Conservation (phyloP, 1,140 invertebrate species). For the Pentalonia nigronervosa region DNA sequence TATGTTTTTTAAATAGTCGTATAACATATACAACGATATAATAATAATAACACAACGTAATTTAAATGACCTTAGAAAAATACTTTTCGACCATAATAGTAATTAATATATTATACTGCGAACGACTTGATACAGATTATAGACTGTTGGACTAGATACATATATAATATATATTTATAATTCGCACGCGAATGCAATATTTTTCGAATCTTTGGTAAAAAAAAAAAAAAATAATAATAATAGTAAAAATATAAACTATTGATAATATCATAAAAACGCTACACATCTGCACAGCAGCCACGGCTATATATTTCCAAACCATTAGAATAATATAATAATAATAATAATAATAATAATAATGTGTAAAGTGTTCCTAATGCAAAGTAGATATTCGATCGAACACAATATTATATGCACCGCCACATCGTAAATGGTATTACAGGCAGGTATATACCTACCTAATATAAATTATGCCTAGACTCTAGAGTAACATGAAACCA, state of each 20-base stretch:
- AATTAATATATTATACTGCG: neutral
- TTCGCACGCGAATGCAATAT: neutral
- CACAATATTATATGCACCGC: neutral
- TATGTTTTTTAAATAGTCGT: neutral
- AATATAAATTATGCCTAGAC: neutral
- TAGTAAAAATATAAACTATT: neutral
- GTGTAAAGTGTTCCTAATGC: neutral
- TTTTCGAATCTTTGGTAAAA: neutral
- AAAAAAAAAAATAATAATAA: neutral
- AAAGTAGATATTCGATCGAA: neutral
- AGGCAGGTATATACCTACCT: neutral
- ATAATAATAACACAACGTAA: neutral
- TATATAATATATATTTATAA: neutral
- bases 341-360: too few species aligned
- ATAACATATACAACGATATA: neutral
- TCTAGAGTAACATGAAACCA: neutral
- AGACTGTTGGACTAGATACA: neutral
- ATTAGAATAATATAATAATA: neutral
- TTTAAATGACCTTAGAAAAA: slow-evolving; percentile 41
- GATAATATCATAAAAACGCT: neutral
- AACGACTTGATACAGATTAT: neutral
- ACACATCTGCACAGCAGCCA: neutral
- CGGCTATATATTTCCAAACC: neutral
- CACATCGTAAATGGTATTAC: neutral
- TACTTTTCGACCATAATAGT: neutral